These are phyloP conservation scores for Peromyscus eremicus DNA, from an alignment of 2,797 vertebrate species.

Conservation along the genomic window DNA sequence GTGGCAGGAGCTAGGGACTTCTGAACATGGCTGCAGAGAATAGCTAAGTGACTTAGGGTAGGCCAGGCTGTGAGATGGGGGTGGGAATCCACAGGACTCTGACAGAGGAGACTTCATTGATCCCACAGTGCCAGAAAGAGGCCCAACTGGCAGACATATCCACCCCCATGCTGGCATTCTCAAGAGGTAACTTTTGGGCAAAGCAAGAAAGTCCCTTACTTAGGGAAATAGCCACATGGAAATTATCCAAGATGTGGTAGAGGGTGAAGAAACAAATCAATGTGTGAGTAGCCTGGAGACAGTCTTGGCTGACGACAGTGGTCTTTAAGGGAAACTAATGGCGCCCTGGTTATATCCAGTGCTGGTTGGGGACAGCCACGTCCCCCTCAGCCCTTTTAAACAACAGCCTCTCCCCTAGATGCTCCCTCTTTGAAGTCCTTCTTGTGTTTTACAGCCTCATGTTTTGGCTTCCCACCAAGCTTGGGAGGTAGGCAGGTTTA, in stretches of 20 bases:
- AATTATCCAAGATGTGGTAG: background rate
- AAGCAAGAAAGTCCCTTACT: slow-evolving; percentile 28
- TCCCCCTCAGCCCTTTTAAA: background rate
- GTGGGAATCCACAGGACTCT: background rate
- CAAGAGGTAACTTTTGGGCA: background rate
- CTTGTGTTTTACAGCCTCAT: background rate
- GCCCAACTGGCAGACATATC: background rate
- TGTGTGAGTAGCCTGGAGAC: background rate
- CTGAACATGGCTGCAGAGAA: background rate
- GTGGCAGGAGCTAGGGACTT: background rate
- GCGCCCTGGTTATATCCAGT: background rate
- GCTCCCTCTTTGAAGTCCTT: background rate
- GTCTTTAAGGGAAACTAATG: slow-evolving; percentile 12
- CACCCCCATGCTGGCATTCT: background rate
- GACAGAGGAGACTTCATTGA: background rate
- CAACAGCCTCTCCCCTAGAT: background rate
- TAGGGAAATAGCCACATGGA: slow-evolving; percentile 6
- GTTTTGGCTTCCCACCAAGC: background rate
- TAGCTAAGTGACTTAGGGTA: background rate
- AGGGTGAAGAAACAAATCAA: background rate
- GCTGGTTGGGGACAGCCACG: background rate
- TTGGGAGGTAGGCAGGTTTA: background rate
- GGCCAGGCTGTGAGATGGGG: background rate
- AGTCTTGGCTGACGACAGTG: background rate
- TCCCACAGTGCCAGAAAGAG: background rate